phyloP scores from a whole-genome alignment of 2,888 invertebrate genomes.

The Hipparchia semele region DNA sequence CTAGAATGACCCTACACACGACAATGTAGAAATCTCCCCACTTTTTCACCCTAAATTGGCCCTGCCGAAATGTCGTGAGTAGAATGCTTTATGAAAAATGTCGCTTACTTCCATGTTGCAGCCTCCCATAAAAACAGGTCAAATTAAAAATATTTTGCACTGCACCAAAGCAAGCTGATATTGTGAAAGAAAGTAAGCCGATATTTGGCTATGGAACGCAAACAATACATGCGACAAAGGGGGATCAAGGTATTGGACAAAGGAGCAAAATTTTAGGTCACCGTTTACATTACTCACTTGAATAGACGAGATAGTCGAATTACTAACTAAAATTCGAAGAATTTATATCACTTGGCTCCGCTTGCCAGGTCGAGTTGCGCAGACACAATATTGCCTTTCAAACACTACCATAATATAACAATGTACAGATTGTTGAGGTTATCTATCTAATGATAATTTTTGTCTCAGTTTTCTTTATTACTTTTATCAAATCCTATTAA shows the following conservation, averaged over 20 bases:
- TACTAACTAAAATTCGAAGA: slow-evolving; percentile 20
- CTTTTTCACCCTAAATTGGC: no score
- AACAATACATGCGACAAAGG: slow-evolving; percentile 40
- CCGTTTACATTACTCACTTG: slow-evolving; percentile 39
- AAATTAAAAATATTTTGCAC: slow-evolving; percentile 17
- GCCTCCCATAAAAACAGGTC: slow-evolving; percentile 2
- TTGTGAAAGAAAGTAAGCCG: slow-evolving; percentile 20
- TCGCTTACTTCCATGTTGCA: slow-evolving; percentile 4
- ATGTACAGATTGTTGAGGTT: background rate
- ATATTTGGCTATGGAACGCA: slow-evolving; percentile 35
- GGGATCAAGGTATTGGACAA: slow-evolving; percentile 35
- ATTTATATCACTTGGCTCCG: slow-evolving; percentile 15
- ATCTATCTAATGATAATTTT: background rate
- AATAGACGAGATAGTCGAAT: slow-evolving; percentile 29
- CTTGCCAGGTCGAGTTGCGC: background rate
- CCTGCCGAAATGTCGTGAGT: no score
- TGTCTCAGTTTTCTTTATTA: no score
- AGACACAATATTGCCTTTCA: slow-evolving; percentile 10
- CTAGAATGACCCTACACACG: no score
- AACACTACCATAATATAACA: background rate
- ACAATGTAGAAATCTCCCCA: no score
- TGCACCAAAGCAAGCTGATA: slow-evolving; percentile 1
- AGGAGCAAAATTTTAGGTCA: slow-evolving; percentile 41
- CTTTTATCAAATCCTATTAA: no score
- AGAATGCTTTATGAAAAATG: slow-evolving; percentile 4